These are phyloP conservation scores for Phalacrocorax aristotelis DNA, from an alignment of 2,113 vertebrate genomes.

Conservation along the genomic window DNA sequence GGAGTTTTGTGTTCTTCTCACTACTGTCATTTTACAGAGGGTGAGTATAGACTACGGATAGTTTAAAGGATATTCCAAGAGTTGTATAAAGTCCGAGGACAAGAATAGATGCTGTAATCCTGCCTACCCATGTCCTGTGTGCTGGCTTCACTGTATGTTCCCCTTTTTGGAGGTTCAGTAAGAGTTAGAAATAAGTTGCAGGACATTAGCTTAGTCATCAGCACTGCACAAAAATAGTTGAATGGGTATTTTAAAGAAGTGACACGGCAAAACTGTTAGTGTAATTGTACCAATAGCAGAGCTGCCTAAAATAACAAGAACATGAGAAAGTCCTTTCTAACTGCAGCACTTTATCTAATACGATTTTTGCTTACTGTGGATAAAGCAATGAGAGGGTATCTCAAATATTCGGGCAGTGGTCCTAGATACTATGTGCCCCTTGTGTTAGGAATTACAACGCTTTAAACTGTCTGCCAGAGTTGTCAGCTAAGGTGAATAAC, in stretches of 20 bases:
- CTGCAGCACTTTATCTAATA: background rate
- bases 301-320: conserved; percentile 20
- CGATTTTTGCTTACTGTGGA: background rate
- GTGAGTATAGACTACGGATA: background rate
- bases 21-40: background rate
- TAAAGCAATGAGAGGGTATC: background rate
- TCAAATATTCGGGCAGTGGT: background rate
- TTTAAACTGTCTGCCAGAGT: background rate
- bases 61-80: background rate
- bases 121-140: background rate
- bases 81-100: background rate
- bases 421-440: background rate
- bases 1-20: background rate
- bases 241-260: conserved; percentile 21
- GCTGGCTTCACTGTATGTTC: background rate
- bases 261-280: background rate
- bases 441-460: conserved; percentile 36
- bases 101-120: conserved; percentile 2
- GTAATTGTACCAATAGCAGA: background rate
- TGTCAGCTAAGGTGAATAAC: conserved; percentile 31
- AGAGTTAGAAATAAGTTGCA: background rate
- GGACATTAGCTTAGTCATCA: background rate
- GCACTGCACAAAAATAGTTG: background rate
- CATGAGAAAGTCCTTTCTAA: background rate
- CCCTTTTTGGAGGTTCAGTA: background rate